phyloP scores from a whole-genome alignment of 2,113 vertebrate species.

The Oceanites oceanicus region DNA sequence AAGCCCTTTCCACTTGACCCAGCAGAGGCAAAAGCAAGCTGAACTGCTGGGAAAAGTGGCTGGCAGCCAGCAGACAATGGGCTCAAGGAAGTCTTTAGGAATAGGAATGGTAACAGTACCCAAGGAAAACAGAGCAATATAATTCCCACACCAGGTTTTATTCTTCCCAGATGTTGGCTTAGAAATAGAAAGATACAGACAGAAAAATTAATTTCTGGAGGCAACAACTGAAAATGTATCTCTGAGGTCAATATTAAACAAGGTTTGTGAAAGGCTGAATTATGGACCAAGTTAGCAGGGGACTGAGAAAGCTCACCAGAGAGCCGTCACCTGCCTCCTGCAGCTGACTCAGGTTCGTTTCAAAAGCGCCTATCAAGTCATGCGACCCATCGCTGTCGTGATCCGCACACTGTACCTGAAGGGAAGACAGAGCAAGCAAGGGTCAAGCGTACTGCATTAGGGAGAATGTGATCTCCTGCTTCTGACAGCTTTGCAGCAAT shows the following conservation, averaged over 20 bases:
- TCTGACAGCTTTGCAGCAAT: constrained; percentile 7
- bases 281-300: background rate
- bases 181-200: background rate
- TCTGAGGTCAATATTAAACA: background rate
- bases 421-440: background rate
- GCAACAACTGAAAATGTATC: background rate
- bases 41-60: background rate
- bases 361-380: constrained; percentile 89
- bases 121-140: background rate
- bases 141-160: background rate
- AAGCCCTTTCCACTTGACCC: background rate
- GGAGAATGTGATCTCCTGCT: background rate
- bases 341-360: constrained; percentile 81
- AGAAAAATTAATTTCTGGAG: background rate
- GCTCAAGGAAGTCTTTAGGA: background rate
- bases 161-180: background rate
- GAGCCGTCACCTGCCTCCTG: constrained; percentile 74
- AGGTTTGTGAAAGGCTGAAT: background rate
- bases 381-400: constrained; percentile 88
- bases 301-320: constrained; percentile 73
- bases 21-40: background rate
- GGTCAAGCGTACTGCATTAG: background rate
- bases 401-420: constrained; percentile 86
- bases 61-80: background rate
- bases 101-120: background rate